Percentiles rank a stretch among this genome's conserved stretches.
Conservation (phyloP, 2,888 invertebrate genomes). For the Lasioglossum figueresi region DNA sequence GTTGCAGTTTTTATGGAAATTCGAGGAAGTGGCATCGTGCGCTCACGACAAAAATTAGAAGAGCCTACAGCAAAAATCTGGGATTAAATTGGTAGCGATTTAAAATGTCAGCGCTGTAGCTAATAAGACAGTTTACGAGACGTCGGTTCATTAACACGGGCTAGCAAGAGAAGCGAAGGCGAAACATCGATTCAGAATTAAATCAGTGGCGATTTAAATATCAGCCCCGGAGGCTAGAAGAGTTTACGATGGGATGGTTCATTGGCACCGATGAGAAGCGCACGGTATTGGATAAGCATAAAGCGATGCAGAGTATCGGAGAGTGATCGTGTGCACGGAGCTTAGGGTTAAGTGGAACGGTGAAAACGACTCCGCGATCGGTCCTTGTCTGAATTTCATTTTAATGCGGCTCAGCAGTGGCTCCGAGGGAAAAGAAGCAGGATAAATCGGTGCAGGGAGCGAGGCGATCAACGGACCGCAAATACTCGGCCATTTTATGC, state of each 20-base stretch:
- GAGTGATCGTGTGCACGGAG: neutral
- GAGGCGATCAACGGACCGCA: conserved; percentile 43
- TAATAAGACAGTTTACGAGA: neutral
- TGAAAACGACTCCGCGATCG: conserved; percentile 15
- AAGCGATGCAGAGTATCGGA: neutral
- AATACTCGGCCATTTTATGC: conserved; percentile 42
- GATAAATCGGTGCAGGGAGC: conserved; percentile 24
- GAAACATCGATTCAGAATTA: neutral
- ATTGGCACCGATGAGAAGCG: neutral
- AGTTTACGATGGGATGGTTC: neutral
- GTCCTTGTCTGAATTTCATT: conserved; percentile 31
- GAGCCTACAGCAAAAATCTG: neutral
- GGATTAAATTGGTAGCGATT: neutral
- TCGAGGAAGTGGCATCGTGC: neutral
- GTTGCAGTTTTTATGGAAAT: neutral
- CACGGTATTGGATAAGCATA: neutral
- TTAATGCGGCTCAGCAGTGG: conserved; percentile 6
- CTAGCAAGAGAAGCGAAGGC: neutral
- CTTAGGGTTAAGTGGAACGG: conserved; percentile 28
- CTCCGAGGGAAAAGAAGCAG: conserved; percentile 1
- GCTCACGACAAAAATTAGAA: no score
- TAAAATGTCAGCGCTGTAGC: neutral
- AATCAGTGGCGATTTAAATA: neutral
- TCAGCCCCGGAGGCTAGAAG: neutral
- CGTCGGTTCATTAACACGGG: neutral